Evolutionary conservation across 37 sponge, comb jelly and placozoan species (phyloP).

Genomic region (Hexactinellida sp.): DNA sequence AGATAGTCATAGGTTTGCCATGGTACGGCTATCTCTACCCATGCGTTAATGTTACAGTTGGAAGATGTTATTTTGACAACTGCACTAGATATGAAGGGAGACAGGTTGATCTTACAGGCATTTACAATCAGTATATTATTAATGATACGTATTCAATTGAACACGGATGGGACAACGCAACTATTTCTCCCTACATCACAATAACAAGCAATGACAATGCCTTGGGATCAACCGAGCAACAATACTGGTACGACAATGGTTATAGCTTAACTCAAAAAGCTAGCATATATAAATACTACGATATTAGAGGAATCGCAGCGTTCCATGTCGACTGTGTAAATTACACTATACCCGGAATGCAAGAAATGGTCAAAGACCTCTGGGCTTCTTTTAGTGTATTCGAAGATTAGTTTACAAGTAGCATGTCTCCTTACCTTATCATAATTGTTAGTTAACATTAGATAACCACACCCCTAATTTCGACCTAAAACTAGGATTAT

Average conservation of each 20-base stretch:
- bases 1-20: not conserved
- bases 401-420: not conserved
- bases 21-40: not conserved
- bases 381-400: not conserved
- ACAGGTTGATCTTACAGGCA: not conserved
- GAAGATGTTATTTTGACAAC: not conserved
- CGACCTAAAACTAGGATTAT: too few species aligned
- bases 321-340: not conserved
- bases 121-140: not conserved
- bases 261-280: not conserved
- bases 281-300: not conserved
- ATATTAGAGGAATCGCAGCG: not conserved
- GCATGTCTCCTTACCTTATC: too few species aligned
- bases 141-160: not conserved
- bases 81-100: not conserved
- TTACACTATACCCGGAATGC: not conserved
- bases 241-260: not conserved
- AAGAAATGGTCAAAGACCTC: not conserved
- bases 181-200: not conserved
- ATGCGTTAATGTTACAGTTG: not conserved
- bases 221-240: not conserved
- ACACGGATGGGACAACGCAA: not conserved
- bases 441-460: too few species aligned
- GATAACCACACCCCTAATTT: too few species aligned
- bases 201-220: not conserved